Evolutionary conservation across 2,113 vertebrate species (phyloP), one percentile per base, ranked within the genome.

Genomic region (Phasianus colchicus): DNA sequence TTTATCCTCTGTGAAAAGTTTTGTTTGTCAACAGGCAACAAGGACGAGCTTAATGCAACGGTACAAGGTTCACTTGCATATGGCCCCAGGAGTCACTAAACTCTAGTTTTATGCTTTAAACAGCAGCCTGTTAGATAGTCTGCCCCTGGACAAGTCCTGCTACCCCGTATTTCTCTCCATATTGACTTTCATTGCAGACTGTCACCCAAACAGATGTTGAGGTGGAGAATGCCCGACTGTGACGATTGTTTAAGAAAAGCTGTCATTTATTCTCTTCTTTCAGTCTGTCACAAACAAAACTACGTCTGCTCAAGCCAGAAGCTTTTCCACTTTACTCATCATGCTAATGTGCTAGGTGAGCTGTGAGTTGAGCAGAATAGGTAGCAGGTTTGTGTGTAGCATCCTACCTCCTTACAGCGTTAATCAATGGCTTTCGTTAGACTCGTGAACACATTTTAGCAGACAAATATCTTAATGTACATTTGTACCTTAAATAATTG

Each of bases 341-440:
- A 48, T 61, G 36, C 34, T 47, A 21, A 43, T 15, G 22, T 58
- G 8, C 18, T 55, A 9, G 15, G 3, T 63, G 24, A 61, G 32
- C n/a, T 36, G 19, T 60, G 17, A 60, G 1, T 11, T 57, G 34
- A 69, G 43, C 47, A 36, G 50, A 88, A 42, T 36, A 47, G 69
- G 13, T 12, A 29, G 15, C 5, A 72, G n/a, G 36, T 60, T 78
- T 55, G 2, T 32, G 9, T 73, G 63, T 73, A 65, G 21, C n/a
- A 80, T n/a, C 64, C 70, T 30, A 12, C 63, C 58, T 79, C 36
- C 15, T 42, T 47, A 11, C 8, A 60, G 7, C 13, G 11, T 45
- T 65, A n/a, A 58, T 83, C 30, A 43, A 2, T 19, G 57, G 36
- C 16, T 25, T 10, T 52, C 0, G 0, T 3, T 84, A 50, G 63